A percentile compares a stretch with the other conserved stretches of the same genome.
phyloP scores from a whole-genome alignment of 2,888 invertebrate species.

The Sinhomidia bicolor region DNA sequence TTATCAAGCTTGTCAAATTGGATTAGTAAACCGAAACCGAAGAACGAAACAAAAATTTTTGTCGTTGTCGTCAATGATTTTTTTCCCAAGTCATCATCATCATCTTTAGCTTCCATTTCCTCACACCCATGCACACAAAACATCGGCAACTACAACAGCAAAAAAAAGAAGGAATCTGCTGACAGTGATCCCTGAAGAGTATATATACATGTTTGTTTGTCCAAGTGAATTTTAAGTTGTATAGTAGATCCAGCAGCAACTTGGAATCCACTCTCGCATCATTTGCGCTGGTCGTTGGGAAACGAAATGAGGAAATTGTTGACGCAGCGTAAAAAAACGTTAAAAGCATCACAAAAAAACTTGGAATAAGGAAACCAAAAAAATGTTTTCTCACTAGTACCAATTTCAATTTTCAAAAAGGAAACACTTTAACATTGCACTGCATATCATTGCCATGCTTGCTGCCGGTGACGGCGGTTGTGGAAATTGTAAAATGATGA shows the following conservation, averaged over 20 bases:
- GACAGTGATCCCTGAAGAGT: slow-evolving; percentile 8
- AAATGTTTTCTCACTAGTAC: too few relatives aligned
- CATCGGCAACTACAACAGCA: not conserved
- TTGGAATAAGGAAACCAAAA: too few relatives aligned
- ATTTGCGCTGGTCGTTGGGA: not conserved
- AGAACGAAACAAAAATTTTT: too few relatives aligned
- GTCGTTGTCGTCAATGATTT: not conserved
- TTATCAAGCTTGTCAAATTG: not conserved
- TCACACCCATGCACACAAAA: not conserved
- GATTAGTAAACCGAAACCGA: slow-evolving; percentile 23
- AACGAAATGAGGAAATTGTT: not conserved
- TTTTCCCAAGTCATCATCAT: not conserved
- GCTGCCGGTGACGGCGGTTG: too few relatives aligned
- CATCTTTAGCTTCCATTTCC: too few relatives aligned
- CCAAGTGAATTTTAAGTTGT: not conserved
- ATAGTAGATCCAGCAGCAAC: not conserved
- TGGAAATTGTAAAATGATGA: too few relatives aligned
- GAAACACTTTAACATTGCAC: too few relatives aligned
- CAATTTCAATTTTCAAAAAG: slow-evolving; percentile 4
- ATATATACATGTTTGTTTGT: too few relatives aligned
- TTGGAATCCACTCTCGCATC: not conserved
- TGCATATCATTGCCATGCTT: too few relatives aligned
- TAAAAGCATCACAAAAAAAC: not conserved
- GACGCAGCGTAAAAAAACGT: not conserved
- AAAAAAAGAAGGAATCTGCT: slow-evolving; percentile 16